Evolutionary conservation across 35 echinoderm and acorn worm genomes (phyloP).

Genomic region (Stichopus chloronotus): DNA sequence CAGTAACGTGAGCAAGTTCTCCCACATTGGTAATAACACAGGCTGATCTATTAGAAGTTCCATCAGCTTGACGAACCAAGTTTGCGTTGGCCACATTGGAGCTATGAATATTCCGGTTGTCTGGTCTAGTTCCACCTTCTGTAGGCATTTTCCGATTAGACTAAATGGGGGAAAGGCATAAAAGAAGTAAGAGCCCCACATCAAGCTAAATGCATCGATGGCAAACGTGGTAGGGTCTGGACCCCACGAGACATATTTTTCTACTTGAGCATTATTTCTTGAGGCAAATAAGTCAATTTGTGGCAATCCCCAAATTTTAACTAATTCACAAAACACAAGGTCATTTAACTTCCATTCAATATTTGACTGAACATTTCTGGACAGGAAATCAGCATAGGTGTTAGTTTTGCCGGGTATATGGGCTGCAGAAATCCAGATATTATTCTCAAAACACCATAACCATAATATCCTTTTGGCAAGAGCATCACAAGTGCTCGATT

Average conservation of each 20-base stretch:
- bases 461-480: conserved; percentile 42
- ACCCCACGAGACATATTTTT: conserved; percentile 35
- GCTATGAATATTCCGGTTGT: conserved; percentile 34
- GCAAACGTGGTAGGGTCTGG: background rate
- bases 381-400: conserved; percentile 28
- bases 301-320: conserved; percentile 17
- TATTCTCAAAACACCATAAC: conserved; percentile 23
- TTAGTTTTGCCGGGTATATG: conserved; percentile 45
- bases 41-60: conserved; percentile 26
- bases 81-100: conserved; percentile 45
- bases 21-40: background rate
- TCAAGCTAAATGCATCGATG: conserved; percentile 49
- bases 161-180: conserved; percentile 51
- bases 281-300: conserved; percentile 79
- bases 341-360: conserved; percentile 50
- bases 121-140: conserved; percentile 22
- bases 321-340: conserved; percentile 3
- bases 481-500: conserved; percentile 50
- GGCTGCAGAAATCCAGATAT: conserved; percentile 47
- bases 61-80: conserved; percentile 42
- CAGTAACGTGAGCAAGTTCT: background rate
- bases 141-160: conserved; percentile 45
- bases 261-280: conserved; percentile 58
- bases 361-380: conserved; percentile 34
- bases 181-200: background rate